These are phyloP conservation scores for Centruroides sculpturatus DNA, from an alignment of 1,140 invertebrate genomes.

Conservation along the genomic window DNA sequence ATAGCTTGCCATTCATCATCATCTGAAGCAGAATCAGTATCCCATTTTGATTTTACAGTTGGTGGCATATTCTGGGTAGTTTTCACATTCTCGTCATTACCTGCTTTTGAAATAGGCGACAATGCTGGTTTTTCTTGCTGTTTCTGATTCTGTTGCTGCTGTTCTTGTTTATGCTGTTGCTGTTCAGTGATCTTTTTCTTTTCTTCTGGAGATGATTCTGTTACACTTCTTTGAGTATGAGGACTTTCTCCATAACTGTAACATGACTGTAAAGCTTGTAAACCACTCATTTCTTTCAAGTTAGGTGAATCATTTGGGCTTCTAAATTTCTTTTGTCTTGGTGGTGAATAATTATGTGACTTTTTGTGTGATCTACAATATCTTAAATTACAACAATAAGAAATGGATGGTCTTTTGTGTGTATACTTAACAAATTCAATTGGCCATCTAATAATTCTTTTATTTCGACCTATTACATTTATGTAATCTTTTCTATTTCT, in stretches of 20 bases:
- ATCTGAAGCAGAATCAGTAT: constrained; percentile 12
- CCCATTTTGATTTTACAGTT: constrained; percentile 15
- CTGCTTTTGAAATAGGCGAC: too few species aligned
- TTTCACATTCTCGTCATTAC: neutral
- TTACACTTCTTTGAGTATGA: neutral
- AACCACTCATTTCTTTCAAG: neutral
- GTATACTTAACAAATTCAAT: constrained; percentile 14
- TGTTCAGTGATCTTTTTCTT: neutral
- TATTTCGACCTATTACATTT: neutral
- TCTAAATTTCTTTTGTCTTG: neutral
- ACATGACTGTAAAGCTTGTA: constrained; percentile 7
- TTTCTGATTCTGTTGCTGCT: neutral
- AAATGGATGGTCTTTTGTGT: constrained; percentile 10
- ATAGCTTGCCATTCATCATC: neutral
- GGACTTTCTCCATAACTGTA: constrained; percentile 5
- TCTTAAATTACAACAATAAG: constrained; percentile 17
- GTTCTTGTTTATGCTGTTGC: neutral
- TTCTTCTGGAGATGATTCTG: neutral
- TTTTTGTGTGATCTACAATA: neutral
- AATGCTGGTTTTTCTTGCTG: neutral
- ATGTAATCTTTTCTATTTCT: neutral
- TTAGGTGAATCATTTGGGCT: neutral
- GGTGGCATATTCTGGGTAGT: neutral
- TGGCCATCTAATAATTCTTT: constrained; percentile 6
- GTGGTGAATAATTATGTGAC: neutral